These are phyloP conservation scores for Coptodon rendalli DNA, from an alignment of 2,113 vertebrate genomes.

Conservation along the genomic window DNA sequence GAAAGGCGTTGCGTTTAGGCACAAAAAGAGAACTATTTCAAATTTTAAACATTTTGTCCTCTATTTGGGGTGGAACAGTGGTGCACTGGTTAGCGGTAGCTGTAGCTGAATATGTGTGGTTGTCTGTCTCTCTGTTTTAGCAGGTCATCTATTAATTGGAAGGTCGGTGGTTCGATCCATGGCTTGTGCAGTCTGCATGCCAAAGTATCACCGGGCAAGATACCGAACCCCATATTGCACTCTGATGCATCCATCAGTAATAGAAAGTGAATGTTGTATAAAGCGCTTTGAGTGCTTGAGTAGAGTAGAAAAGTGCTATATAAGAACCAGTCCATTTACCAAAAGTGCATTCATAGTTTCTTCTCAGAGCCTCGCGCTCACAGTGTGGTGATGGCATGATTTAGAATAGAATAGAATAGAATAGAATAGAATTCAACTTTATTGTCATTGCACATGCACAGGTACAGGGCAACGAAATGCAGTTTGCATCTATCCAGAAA, in stretches of 20 bases:
- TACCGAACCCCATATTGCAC: neutral
- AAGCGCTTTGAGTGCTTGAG: neutral
- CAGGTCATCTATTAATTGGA: neutral
- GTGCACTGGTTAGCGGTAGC: neutral
- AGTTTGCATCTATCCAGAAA: too few relatives aligned
- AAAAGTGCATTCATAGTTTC: neutral
- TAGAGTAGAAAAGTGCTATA: neutral
- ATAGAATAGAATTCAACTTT: too few relatives aligned
- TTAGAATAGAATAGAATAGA: too few relatives aligned
- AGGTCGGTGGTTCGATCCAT: neutral
- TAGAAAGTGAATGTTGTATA: neutral
- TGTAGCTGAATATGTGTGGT: neutral
- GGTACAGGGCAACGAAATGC: too few relatives aligned
- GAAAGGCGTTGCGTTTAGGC: neutral
- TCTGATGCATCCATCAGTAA: neutral
- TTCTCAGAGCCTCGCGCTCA: neutral
- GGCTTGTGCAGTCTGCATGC: neutral
- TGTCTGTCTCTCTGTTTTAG: neutral
- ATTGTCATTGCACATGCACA: too few relatives aligned
- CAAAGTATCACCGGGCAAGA: neutral
- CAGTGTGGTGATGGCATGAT: neutral
- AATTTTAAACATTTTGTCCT: neutral
- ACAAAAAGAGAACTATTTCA: neutral
- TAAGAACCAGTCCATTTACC: neutral
- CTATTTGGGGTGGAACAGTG: neutral